These are phyloP conservation scores for Mormyrus iriodes DNA, from an alignment of 2,113 vertebrate genomes.

Conservation along the genomic window DNA sequence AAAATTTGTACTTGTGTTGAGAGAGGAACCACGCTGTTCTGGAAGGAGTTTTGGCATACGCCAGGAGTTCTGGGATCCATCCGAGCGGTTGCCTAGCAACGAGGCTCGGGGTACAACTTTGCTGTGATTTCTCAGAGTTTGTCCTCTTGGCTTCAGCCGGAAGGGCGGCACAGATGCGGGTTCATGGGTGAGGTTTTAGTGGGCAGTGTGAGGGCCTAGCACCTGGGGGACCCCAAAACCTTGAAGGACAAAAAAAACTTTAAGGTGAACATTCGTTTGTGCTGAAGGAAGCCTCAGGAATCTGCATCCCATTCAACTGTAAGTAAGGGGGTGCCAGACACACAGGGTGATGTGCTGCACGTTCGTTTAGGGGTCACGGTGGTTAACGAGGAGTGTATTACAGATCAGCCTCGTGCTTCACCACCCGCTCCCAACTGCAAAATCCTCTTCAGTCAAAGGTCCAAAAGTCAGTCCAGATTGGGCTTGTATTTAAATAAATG, in stretches of 20 bases:
- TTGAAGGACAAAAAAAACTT: neutral
- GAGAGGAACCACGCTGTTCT: neutral
- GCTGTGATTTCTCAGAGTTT: neutral
- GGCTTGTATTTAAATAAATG: conserved; percentile 1
- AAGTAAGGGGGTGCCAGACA: neutral
- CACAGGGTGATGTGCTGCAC: no score
- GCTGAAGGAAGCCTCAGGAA: neutral
- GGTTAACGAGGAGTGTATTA: no score
- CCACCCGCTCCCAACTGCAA: neutral
- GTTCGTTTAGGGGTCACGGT: no score
- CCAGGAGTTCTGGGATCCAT: neutral
- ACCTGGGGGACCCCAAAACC: neutral
- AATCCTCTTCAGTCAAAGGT: neutral
- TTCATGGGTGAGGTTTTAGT: neutral
- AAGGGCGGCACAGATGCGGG: neutral
- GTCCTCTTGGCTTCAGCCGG: neutral
- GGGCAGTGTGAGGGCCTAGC: neutral
- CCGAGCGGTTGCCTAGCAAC: neutral
- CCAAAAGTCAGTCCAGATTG: neutral
- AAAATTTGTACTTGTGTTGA: neutral
- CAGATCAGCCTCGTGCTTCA: no score
- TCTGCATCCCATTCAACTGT: neutral
- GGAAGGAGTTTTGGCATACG: neutral
- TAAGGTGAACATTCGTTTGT: neutral
- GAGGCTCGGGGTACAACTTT: neutral